Conservation (phyloP, 2,797 vertebrate species). For the Gallinago stenura region DNA sequence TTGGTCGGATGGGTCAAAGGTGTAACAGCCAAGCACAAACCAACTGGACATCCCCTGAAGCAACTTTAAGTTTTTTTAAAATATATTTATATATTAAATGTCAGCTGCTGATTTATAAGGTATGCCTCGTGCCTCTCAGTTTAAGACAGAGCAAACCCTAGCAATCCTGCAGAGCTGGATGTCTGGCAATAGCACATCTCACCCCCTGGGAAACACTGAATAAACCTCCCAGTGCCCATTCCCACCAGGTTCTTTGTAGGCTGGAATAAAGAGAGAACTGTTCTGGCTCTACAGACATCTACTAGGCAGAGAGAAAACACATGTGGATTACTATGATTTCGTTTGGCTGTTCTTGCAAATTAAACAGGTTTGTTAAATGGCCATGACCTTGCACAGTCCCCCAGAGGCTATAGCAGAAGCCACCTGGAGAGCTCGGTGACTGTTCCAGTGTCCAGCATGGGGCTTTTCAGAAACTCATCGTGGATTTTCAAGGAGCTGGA, state of each 20-base stretch:
- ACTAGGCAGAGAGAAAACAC: background rate
- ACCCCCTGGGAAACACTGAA: background rate
- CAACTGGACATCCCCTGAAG: background rate
- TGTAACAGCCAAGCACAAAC: background rate
- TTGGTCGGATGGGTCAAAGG: background rate
- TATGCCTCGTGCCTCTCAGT: background rate
- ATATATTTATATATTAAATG: background rate
- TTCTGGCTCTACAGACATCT: background rate
- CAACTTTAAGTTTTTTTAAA: background rate
- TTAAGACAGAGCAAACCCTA: background rate
- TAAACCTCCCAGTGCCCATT: too few relatives aligned
- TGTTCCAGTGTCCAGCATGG: rapidly evolving
- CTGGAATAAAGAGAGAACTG: background rate
- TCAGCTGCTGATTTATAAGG: background rate
- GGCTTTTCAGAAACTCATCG: background rate
- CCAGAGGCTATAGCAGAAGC: background rate
- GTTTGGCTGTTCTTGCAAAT: background rate
- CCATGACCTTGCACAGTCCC: background rate
- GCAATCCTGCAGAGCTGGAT: rapidly evolving
- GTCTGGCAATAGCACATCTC: background rate
- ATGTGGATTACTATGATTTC: rapidly evolving
- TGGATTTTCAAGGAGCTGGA: background rate
- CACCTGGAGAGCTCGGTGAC: background rate
- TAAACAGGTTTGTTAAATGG: background rate
- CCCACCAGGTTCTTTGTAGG: background rate